Base-by-base conservation (phyloP, 2,888 invertebrate species). In the Frankliniella fusca region DNA sequence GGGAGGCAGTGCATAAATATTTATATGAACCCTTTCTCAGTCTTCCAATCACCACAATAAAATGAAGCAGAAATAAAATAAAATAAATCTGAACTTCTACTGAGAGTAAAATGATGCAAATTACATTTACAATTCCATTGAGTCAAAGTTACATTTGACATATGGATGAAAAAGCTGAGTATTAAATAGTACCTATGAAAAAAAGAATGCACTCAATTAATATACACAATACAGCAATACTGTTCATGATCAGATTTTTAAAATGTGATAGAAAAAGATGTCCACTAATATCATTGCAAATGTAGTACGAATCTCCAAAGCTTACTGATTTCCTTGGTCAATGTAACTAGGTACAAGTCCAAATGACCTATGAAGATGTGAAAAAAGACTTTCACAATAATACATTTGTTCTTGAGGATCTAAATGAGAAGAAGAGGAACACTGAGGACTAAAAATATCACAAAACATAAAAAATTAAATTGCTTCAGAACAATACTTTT, bases 121-220 rank as follows among this genome's bases (percentile, higher is more conserved):
- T 20, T 10, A 76, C 70, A 76, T 12, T 23, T 76, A 76, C 23
- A 76, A 38, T 76, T 76, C 23, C 10, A 23, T 76, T 76, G 27
- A 76, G 70, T 76, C 70, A 76, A 76, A 76, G 70, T n/a, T 76
- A 76, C 10, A 27, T 76, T 76, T 76, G 70, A 76, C 70, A 76
- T 27, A 76, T 7, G 23, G 27, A n/a, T n/a, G 38, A 70, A 12
- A 12, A 76, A 76, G 70, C 70, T 23, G 70, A 27, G 27, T 27
- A 27, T 70, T 76, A 11, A 54, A 54, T 20, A 12, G 10, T 15
- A 54, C 15, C 15, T 54, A 54, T 54, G 12, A 54, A 54, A 54
- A 20, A 15, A 54, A 54, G 20, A 54, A 38, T 38, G 5, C 38
- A 38, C 38, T 38, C 38, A 38, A 20, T 7, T 54, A 54, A 54